Evolutionary conservation across 2,797 vertebrate species (phyloP), one percentile per base, ranked within the genome.

Genomic region (Danio tinwini): DNA sequence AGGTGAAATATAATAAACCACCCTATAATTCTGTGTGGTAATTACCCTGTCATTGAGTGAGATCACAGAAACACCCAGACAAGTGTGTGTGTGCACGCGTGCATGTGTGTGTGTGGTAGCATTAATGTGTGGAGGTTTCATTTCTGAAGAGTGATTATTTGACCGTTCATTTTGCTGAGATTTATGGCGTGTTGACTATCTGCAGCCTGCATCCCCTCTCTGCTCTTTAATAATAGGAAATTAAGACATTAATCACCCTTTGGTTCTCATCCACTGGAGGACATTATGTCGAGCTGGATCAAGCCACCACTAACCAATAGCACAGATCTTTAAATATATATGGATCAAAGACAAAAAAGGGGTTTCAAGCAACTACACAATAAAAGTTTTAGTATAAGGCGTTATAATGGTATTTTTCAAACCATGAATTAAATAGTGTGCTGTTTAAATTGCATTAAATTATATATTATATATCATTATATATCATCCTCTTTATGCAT

Each of bases 121-220:
- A 95, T 96, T 96, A 97, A 96, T 96, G 95, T 96, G 95, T 78
- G 44, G 94, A 96, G 95, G 96, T 97, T 97, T 97, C 95, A 96
- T 97, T 97, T 97, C 94, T 95, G 95, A 97, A 96, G 95, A 96
- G 93, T 94, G 95, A 97, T 97, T 95, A 97, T 97, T 96, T 96
- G 95, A 96, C 95, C 95, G 95, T 95, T 97, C 96, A 96, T 97
- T 97, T 96, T 94, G 95, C 92, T 76, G 94, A 96, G 96, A 98
- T 98, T 98, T 96, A 98, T 96, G 95, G 94, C 90, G 74, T 92
- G 93, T 93, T 94, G 95, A 96, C 93, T 97, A 97, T 97, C 96
- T 96, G 94, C 93, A 94, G 96, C 96, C 95, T 95, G 95, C 96
- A 97, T 96, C 93, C 91, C 94, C 93, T 93, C 94, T 95, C 94